Evolutionary conservation across 2,888 invertebrate genomes (phyloP), one percentile per base, ranked within the genome.

Genomic region (Dynastes tityus): DNA sequence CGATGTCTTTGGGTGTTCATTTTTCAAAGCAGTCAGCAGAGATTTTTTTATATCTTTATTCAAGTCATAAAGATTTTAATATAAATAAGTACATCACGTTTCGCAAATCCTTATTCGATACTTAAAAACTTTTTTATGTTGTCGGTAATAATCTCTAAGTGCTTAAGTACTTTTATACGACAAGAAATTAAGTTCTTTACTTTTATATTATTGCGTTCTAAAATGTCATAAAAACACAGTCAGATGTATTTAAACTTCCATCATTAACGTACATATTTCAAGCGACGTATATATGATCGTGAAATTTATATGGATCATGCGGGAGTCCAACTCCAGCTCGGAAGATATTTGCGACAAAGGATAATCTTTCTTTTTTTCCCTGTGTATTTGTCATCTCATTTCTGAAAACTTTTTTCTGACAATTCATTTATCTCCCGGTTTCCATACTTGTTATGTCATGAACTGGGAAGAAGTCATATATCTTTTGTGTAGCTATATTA

Each of bases 301-400:
- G 16, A 73, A 73, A 73, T 73, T 61, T 73, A 61, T 73, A 71
- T 61, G 73, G 58, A 61, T 61, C 73, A 27, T 73, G 73, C 40
- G 16, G 58, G 11, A 61, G 22, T 73, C 58, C 61, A 27, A 22
- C 45, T 73, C 13, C 22, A 61, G 13, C 61, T 27, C 2, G 22
- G 73, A 58, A 61, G 58, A 73, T 58, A 61, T 61, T 73, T 61
- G 58, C 73, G 73, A 73, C 73, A 61, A 73, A 73, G 58, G 58
- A 73, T 73, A 73, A 73, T 73, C 37, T 73, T 73, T 73, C 73
- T 73, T 73, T 73, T 37, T 45, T 73, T 73, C 13, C 61, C 13
- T 22, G 76, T 76, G 67, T 58, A 68, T 76, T 68, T 76, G 76
- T 76, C 76, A 67, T 76, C 67, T 68, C 68, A 76, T 76, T 76